Conservation (phyloP, 2,113 vertebrate genomes). For the Pardalotus punctatus region DNA sequence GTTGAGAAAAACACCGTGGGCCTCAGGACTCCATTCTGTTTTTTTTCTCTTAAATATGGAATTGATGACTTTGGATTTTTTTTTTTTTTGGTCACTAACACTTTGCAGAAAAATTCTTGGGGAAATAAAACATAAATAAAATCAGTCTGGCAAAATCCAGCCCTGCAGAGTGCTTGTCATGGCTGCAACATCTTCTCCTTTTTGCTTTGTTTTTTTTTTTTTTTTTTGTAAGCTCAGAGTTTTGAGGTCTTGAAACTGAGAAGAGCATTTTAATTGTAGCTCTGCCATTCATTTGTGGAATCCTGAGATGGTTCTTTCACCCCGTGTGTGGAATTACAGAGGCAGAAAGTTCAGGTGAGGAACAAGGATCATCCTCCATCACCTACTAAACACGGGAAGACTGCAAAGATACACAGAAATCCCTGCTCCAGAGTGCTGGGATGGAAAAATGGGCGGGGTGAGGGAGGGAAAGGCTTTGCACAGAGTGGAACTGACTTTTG, state of each 20-base stretch:
- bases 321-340: accelerated
- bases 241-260: background rate
- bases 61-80: background rate
- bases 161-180: background rate
- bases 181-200: background rate
- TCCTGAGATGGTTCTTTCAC: accelerated
- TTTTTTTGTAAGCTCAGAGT: background rate
- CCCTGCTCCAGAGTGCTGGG: background rate
- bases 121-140: background rate
- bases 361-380: background rate
- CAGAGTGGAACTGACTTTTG: background rate
- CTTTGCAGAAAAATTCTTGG: background rate
- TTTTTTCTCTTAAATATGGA: background rate
- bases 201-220: background rate
- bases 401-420: background rate
- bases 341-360: background rate
- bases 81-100: background rate
- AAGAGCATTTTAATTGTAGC: background rate
- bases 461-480: background rate
- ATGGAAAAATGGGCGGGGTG: background rate
- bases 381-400: accelerated
- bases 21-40: background rate
- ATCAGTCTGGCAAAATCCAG: background rate
- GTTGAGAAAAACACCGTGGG: background rate
- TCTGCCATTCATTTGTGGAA: background rate